Evolutionary conservation across 35 echinoderm and acorn worm genomes (phyloP).

Genomic region (Ptychodera flava): DNA sequence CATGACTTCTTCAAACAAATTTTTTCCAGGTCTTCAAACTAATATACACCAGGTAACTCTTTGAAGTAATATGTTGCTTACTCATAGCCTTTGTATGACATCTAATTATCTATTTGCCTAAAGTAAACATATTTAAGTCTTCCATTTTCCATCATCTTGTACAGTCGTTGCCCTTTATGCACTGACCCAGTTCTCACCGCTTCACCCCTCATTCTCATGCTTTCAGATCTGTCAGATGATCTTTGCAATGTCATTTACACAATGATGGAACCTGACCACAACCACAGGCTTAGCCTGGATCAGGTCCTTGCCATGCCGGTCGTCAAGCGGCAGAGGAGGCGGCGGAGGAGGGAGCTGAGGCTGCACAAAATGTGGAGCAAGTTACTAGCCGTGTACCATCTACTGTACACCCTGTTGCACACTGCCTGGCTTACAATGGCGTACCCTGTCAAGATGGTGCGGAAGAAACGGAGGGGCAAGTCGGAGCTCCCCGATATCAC

Average conservation of each 20-base stretch:
- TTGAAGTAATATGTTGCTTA: too few species aligned
- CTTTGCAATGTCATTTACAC: constrained; percentile 1
- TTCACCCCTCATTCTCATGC: too few species aligned
- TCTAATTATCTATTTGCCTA: too few species aligned
- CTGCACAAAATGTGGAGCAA: background rate
- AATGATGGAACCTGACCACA: background rate
- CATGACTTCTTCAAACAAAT: too few species aligned
- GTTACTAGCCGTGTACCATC: background rate
- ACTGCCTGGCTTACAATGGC: background rate
- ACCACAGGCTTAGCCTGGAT: background rate
- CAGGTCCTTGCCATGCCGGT: background rate
- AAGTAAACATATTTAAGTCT: too few species aligned
- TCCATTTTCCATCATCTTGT: too few species aligned
- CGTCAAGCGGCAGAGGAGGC: background rate
- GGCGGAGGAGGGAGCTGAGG: background rate
- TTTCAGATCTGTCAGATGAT: background rate
- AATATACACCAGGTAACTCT: too few species aligned
- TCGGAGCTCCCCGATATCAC: too few species aligned
- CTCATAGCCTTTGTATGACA: too few species aligned
- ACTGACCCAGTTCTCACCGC: too few species aligned
- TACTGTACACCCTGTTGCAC: background rate
- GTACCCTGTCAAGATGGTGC: background rate
- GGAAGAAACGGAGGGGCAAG: background rate
- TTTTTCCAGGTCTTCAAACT: too few species aligned
- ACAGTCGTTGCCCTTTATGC: too few species aligned